phyloP scores from a whole-genome alignment of 1,140 invertebrate species.

The Leptinotarsa lineolata region DNA sequence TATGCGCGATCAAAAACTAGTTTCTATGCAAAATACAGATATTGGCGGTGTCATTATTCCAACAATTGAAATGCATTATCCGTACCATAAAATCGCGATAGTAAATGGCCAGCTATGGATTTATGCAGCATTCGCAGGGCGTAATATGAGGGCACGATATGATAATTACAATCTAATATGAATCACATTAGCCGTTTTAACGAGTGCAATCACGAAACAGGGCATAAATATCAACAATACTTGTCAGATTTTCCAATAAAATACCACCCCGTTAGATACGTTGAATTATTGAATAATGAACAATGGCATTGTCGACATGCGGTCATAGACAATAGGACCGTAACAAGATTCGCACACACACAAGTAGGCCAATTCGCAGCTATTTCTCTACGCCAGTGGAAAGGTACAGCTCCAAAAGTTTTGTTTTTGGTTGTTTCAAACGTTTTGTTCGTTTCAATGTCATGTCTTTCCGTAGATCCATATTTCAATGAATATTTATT shows the following conservation, averaged over 20 bases:
- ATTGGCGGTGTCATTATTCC: constrained; percentile 12
- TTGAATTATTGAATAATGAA: constrained; percentile 31
- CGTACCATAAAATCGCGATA: constrained; percentile 30
- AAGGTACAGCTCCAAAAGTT: no score
- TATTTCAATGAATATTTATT: no score
- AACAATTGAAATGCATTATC: constrained; percentile 17
- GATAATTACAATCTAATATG: constrained; percentile 49
- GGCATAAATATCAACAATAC: constrained; percentile 47
- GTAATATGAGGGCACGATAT: constrained; percentile 40
- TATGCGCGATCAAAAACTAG: background rate
- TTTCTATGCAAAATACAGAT: constrained; percentile 8
- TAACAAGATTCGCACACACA: background rate
- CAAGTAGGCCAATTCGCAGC: no score
- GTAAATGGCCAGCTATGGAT: constrained; percentile 34
- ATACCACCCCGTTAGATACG: constrained; percentile 5
- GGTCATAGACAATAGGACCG: background rate
- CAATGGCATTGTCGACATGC: constrained; percentile 37
- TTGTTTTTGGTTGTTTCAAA: no score
- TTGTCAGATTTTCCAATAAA: constrained; percentile 44
- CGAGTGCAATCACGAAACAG: constrained; percentile 44
- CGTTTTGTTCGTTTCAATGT: no score
- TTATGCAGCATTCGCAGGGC: constrained; percentile 32
- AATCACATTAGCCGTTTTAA: constrained; percentile 47
- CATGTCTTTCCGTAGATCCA: no score
- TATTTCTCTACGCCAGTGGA: no score